phyloP scores from a whole-genome alignment of 2,888 invertebrate genomes.

The Caenorhabditis imperialis region DNA sequence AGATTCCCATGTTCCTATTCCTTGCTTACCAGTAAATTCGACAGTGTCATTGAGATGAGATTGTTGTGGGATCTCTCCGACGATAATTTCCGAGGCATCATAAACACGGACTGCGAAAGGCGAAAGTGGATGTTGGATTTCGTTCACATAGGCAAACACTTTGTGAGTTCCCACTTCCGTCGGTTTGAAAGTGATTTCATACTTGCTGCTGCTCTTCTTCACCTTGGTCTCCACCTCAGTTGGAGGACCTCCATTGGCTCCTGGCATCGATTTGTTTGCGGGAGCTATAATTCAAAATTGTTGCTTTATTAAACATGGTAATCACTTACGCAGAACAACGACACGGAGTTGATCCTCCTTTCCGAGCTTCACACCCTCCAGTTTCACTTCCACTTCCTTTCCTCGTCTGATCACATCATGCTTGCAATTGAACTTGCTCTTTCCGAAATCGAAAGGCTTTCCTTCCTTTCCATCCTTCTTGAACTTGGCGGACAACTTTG shows the following conservation, averaged over 20 bases:
- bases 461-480: conserved; percentile 62
- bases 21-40: conserved; percentile 75
- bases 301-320: neutral
- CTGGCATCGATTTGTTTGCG: conserved; percentile 38
- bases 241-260: conserved; percentile 53
- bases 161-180: conserved; percentile 85
- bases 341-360: conserved; percentile 75
- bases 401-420: conserved; percentile 73
- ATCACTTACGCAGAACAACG: conserved; percentile 70
- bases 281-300: conserved; percentile 57
- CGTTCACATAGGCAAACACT: conserved; percentile 73
- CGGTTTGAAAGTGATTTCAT: conserved; percentile 84
- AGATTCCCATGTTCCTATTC: neutral
- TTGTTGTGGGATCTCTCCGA: conserved; percentile 91
- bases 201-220: conserved; percentile 76
- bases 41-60: conserved; percentile 85
- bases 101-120: conserved; percentile 77
- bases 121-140: conserved; percentile 73
- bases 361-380: conserved; percentile 74
- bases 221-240: conserved; percentile 63
- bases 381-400: conserved; percentile 71
- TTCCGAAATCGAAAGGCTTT: conserved; percentile 73
- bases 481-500: conserved; percentile 70
- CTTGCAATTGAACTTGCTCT: conserved; percentile 75
- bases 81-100: conserved; percentile 89